Conservation (phyloP, 2,888 invertebrate species). For the Homarus gammarus region DNA sequence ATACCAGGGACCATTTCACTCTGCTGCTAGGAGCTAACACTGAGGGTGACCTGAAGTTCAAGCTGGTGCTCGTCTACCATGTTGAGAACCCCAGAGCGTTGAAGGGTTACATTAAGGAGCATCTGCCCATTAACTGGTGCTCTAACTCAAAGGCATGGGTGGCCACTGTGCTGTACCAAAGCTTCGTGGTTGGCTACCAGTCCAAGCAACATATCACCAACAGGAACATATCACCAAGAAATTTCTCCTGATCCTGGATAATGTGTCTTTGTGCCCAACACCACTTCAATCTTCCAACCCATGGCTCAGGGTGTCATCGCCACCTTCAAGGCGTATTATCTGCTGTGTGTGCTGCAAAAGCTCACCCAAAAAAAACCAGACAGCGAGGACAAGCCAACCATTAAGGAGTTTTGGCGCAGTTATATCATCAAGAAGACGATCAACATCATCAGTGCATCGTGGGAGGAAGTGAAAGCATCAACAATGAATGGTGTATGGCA, state of each 20-base stretch:
- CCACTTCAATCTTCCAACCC: neutral
- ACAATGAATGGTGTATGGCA: neutral
- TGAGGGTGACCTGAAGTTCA: neutral
- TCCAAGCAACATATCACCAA: neutral
- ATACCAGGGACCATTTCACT: no score
- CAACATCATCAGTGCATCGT: no score
- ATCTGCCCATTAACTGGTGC: neutral
- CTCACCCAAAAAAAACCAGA: no score
- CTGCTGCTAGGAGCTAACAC: neutral
- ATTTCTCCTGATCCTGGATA: no score
- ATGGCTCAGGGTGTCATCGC: no score
- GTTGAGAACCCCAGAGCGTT: conserved; percentile 1
- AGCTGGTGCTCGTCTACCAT: neutral
- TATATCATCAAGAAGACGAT: no score
- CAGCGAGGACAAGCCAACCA: no score
- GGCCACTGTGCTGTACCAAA: neutral
- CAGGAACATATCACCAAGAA: neutral
- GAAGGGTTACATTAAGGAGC: conserved; percentile 1
- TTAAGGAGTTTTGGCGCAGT: no score
- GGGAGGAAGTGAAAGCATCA: no score
- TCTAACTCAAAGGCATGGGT: neutral
- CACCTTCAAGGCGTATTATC: no score
- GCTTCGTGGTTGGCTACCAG: neutral
- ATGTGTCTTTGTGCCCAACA: neutral
- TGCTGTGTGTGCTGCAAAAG: no score